Conservation (phyloP, 2,797 vertebrate species). For the Bovichtus variegatus region DNA sequence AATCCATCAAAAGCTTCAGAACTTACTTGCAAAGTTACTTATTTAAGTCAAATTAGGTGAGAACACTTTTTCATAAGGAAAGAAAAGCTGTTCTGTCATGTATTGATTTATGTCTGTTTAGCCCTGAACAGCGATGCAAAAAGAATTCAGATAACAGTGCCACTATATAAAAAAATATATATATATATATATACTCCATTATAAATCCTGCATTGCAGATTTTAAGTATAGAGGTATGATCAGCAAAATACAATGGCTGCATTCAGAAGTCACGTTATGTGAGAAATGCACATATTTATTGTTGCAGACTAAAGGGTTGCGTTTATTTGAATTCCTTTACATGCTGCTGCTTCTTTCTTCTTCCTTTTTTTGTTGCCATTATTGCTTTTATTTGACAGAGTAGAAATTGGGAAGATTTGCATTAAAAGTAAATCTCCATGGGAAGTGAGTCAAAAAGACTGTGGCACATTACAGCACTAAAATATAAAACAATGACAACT, state of each 20-base stretch:
- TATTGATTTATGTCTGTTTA: constrained; percentile 15
- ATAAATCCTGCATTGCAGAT: neutral
- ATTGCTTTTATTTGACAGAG: no score
- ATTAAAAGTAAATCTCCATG: neutral
- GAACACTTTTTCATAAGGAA: constrained; percentile 19
- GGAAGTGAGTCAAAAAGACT: neutral
- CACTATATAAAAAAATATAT: neutral
- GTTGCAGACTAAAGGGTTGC: neutral
- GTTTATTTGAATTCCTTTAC: neutral
- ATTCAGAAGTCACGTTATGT: neutral
- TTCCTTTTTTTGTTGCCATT: no score
- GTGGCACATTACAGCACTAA: neutral
- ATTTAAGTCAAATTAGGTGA: constrained; percentile 32
- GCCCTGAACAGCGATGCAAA: neutral
- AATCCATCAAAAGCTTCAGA: constrained; percentile 48
- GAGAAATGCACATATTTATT: neutral
- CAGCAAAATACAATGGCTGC: neutral
- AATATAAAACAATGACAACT: neutral
- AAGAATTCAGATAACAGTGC: neutral
- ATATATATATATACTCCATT: no score
- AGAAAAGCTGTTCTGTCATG: constrained; percentile 7
- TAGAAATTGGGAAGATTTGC: neutral
- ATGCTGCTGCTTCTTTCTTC: neutral
- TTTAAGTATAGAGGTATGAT: neutral
- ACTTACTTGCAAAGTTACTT: constrained; percentile 26